A percentile compares a stretch with the other conserved stretches of the same genome.
These are phyloP conservation scores for Callinectes sapidus DNA, from an alignment of 2,888 invertebrate genomes.

Conservation along the genomic window DNA sequence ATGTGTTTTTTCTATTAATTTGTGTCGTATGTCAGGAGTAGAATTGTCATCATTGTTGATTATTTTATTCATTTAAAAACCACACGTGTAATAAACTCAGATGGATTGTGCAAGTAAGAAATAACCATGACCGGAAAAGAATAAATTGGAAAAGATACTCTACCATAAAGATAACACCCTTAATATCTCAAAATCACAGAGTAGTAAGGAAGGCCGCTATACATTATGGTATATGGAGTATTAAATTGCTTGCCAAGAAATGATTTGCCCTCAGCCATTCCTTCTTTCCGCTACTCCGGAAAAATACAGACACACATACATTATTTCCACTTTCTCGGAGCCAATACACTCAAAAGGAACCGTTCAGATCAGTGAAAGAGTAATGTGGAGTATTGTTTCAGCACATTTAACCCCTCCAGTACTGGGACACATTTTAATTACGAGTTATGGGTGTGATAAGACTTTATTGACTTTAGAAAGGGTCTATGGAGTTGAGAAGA, in stretches of 20 bases:
- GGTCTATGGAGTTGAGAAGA: too few species aligned
- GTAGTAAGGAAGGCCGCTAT: neutral
- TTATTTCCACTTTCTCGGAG: neutral
- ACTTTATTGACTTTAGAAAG: too few species aligned
- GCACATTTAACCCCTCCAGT: too few species aligned
- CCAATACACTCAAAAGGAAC: neutral
- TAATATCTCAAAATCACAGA: neutral
- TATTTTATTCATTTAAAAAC: neutral
- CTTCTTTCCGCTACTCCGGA: neutral
- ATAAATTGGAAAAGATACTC: neutral
- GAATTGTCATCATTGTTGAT: too few species aligned
- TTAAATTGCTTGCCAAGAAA: neutral
- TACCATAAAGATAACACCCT: neutral
- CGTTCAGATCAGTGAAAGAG: neutral
- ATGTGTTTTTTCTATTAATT: neutral
- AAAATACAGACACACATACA: neutral
- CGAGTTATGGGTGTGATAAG: too few species aligned
- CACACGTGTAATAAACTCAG: neutral
- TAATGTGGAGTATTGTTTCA: neutral
- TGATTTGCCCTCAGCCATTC: neutral
- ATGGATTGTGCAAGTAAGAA: neutral
- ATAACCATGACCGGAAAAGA: neutral
- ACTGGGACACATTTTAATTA: too few species aligned
- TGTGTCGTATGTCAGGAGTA: neutral
- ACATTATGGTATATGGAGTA: neutral